Evolutionary conservation across 2,888 invertebrate species (phyloP).

Genomic region (Ophioninae sp.): DNA sequence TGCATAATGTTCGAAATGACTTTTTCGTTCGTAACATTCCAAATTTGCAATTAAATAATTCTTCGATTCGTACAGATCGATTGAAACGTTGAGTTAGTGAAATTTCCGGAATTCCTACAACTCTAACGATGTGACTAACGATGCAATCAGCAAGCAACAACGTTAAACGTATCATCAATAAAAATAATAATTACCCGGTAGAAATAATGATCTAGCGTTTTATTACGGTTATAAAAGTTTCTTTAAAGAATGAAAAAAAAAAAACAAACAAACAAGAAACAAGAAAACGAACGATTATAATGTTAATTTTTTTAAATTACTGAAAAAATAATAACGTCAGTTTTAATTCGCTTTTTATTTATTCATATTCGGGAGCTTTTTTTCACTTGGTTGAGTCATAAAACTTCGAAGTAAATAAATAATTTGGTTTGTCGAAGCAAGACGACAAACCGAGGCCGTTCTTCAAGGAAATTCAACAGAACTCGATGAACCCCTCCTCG

Average conservation of each 20-base stretch:
- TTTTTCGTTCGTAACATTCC: neutral
- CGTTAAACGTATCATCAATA: neutral
- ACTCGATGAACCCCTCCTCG: slow-evolving; percentile 31
- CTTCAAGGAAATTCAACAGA: slow-evolving; percentile 9
- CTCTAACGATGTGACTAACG: neutral
- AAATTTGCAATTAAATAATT: neutral
- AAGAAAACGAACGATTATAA: too few species aligned
- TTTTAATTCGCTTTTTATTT: neutral
- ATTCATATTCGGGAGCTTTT: neutral
- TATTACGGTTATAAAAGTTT: neutral
- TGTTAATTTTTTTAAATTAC: too few species aligned
- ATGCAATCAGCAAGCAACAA: neutral
- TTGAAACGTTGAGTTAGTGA: neutral
- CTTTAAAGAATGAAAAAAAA: slow-evolving; percentile 7
- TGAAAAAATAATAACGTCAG: neutral
- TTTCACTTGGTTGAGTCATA: slow-evolving; percentile 19
- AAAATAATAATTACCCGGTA: neutral
- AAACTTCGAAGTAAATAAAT: slow-evolving; percentile 20
- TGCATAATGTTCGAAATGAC: neutral
- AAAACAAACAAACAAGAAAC: too few species aligned
- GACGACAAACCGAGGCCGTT: slow-evolving; percentile 34
- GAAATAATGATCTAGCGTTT: neutral
- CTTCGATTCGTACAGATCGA: neutral
- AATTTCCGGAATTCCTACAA: neutral
- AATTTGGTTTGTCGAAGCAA: slow-evolving; percentile 23